Evolutionary conservation across 2,113 vertebrate species (phyloP), one percentile per base, ranked within the genome.

Genomic region (Acanthochromis polyacanthus): DNA sequence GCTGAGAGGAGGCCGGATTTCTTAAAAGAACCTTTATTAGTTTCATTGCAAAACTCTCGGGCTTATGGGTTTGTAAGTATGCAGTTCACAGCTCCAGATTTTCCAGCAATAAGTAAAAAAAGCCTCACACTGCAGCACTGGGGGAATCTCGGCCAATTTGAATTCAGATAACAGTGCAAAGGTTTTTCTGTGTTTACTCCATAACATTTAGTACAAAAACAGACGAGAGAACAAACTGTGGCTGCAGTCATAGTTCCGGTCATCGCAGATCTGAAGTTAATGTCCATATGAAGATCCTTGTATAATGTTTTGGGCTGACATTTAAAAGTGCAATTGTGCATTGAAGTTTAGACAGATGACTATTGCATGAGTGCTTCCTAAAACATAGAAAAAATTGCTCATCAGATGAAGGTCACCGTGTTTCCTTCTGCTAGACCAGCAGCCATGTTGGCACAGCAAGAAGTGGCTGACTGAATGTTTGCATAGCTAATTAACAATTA

Each of bases 1-100:
- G 60, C 53, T 75, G 81, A 84, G 68, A 74, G 70, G 71, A 89
- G 82, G 81, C 87, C 14, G 81, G 19, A 22, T 81, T 92, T 91
- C 91, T 88, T 92, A 89, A 93, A 93, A 90, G 88, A 68, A 92
- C 84, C 89, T 90, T 92, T 94, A 93, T 93, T 92, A 82, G 85
- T 86, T 93, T 93, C 81, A 80, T 90, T 91, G 90, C 85, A 89
- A 91, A 89, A 91, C 83, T 88, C 81, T 23, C 50, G 83, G 83
- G 84, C 90, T 91, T 92, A 88, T 80, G 84, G 71, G 84, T 89
- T 92, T 88, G 63, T 88, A 84, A 89, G 88, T 85, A 87, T 87
- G 83, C 86, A 81, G 81, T 91, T 90, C 89, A 83, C 88, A 83
- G 83, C 78, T 89, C 76, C 63, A 81, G 79, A 86, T 91, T 91